These are phyloP conservation scores for Pteronura brasiliensis DNA, from an alignment of 2,113 vertebrate species.

Conservation along the genomic window DNA sequence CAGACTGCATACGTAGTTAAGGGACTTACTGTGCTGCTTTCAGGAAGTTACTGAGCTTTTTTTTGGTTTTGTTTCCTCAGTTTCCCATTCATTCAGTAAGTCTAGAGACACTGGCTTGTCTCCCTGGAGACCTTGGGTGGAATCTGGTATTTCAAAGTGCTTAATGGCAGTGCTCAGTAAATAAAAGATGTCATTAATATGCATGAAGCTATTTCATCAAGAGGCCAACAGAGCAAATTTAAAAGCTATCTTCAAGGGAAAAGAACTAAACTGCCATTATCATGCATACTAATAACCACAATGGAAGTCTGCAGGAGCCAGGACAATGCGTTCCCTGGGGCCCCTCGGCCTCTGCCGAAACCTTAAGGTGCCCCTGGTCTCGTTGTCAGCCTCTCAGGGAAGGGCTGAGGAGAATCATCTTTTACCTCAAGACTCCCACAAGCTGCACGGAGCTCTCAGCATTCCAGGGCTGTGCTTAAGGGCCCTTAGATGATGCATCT, in stretches of 20 bases:
- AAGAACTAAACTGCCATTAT: constrained; percentile 69
- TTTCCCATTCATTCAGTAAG: constrained; percentile 68
- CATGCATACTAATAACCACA: constrained; percentile 61
- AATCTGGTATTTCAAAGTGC: constrained; percentile 73
- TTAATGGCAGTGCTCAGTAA: constrained; percentile 71
- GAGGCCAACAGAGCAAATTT: constrained; percentile 74
- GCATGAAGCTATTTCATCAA: constrained; percentile 77
- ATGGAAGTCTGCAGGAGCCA: constrained; percentile 44
- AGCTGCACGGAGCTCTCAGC: not conserved
- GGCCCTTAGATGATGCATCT: constrained; percentile 10
- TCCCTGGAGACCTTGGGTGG: constrained; percentile 65
- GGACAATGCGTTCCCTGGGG: not conserved
- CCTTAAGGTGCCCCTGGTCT: constrained; percentile 28
- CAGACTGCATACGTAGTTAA: not conserved
- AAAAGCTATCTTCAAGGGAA: constrained; percentile 76
- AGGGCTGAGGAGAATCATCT: not conserved
- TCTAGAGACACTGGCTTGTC: constrained; percentile 63
- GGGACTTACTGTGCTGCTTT: constrained; percentile 48
- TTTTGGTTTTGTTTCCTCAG: constrained; percentile 64
- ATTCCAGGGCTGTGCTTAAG: not conserved
- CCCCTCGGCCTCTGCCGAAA: not conserved
- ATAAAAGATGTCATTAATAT: constrained; percentile 76
- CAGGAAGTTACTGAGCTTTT: constrained; percentile 51
- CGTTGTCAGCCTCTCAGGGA: not conserved
- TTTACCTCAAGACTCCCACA: constrained; percentile 1